Base-by-base conservation (phyloP, 2,888 invertebrate genomes). In the Apotomis turbidana region DNA sequence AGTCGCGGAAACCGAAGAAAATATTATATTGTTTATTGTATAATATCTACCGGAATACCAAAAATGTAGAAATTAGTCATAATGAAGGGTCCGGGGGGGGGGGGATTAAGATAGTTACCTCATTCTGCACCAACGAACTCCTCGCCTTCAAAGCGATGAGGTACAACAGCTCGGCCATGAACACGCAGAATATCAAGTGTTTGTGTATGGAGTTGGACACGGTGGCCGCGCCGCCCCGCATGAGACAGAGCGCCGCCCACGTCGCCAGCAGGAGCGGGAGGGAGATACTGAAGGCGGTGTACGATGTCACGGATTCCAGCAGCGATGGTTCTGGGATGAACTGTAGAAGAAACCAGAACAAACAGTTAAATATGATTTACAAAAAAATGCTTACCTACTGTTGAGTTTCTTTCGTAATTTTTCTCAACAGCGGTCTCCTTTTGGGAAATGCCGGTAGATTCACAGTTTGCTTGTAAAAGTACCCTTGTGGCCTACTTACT, bases 131-230 rank as follows among this genome's bases (percentile, higher is more conserved):
- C 68, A 98, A 93, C n/a, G 96, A 94, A 75, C 95, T 94, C 68
- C 98, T 94, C 3, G 96, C 96, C 88, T 98, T 98, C 83, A 99
- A 94, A 0, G 98, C 98, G 12, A 98, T 94, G 64, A 99, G 94
- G 86, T 98, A 99, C 44, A 98, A 89, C 41, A 98, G 86, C 84
- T 98, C 97, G 0, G 97, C 97, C 79, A 97, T 94, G 83, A 99
- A 97, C 36, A 98, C 96, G 82, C 97, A 97, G 75, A 98, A 94
- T n/a, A 98, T 96, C 8, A 99, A 94, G 86, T 99, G 98, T 83
- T 98, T 97, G 84, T 98, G 97, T 76, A 99, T 98, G 27, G 97
- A 97, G 88, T 98, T 98, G 60, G 98, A 97, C 80, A 99, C 99
- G 0, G 97, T 97, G 72, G 96, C 96, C 0, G 95, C 92, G 13